Evolutionary conservation across 2,888 invertebrate species (phyloP), one percentile per base, ranked within the genome.

Genomic region (Trissolcus japonicus): DNA sequence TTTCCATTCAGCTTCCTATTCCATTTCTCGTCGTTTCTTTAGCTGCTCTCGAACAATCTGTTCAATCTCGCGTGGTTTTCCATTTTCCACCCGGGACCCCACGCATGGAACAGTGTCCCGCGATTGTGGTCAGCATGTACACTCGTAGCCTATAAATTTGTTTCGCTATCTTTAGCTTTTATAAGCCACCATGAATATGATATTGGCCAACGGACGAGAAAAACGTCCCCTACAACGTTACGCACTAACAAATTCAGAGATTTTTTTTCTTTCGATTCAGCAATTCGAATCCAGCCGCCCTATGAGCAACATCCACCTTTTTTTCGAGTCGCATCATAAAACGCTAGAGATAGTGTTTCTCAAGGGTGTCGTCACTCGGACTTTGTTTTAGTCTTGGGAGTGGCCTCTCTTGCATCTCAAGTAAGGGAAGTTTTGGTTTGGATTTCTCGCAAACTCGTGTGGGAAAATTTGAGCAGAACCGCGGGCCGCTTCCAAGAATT

Each of bases 391-490:
- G 40, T 9, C 61, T 11, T 43, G 41, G 14, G 19, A 35, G 41
- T 16, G 14, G 25, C 46, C 40, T 74, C 55, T 40, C 67, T 74
- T 78, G 78, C 69, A 78, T 78, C 57, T 68, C 68, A 73, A 74
- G 43, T 21, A 74, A 61, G 55, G 57, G 60, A 57, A 21, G 41
- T 21, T 60, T 65, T 35, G 76, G 79, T 65, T 69, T 68, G 56
- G 79, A 76, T 73, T 54, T 76, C 71, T 68, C 63, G 63, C 71
- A 80, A 82, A 83, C 82, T 82, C 83, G 83, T 86, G 86, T 86
- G 87, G 86, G 86, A 87, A 86, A 87, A 86, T 86, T 69, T 81
- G 80, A 83, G 83, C 83, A 79, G 82, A 81, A 82, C 80, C 80
- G 75, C 82, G 82, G 80, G 77, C 79, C 74, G 81, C 61, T 62